These are phyloP conservation scores for Lepus americanus DNA, from an alignment of 2,113 vertebrate genomes.

Conservation along the genomic window DNA sequence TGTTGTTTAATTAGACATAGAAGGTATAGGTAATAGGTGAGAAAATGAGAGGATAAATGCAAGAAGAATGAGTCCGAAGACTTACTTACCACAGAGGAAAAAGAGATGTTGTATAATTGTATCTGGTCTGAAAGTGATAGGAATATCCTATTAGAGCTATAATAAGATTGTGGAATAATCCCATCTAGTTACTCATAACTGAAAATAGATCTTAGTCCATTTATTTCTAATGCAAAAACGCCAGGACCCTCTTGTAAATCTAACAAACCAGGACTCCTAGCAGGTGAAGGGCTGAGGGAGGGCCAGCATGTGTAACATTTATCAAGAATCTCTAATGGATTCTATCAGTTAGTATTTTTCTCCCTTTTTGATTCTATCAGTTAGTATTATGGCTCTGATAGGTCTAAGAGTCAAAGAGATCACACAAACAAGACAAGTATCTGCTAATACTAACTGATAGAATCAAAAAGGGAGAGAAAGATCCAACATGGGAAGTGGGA, in stretches of 20 bases:
- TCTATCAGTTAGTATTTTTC: too few relatives aligned
- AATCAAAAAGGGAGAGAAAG: too few relatives aligned
- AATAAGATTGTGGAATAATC: background rate
- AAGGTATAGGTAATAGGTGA: background rate
- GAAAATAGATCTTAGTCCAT: background rate
- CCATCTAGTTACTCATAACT: background rate
- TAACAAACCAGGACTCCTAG: background rate
- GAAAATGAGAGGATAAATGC: background rate
- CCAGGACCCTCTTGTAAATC: background rate
- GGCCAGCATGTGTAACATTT: background rate
- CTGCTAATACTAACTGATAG: too few relatives aligned
- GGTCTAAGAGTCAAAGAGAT: too few relatives aligned
- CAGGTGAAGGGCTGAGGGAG: background rate
- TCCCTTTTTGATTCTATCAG: too few relatives aligned
- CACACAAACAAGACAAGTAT: too few relatives aligned
- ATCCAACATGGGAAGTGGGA: too few relatives aligned
- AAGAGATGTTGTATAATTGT: background rate
- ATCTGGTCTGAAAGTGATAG: background rate
- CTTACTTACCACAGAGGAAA: background rate
- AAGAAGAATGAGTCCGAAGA: background rate
- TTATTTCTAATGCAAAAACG: background rate
- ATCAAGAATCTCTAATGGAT: too few relatives aligned
- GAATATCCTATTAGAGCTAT: background rate
- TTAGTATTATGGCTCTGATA: too few relatives aligned
- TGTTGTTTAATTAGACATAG: background rate